Evolutionary conservation across 2,797 vertebrate genomes (phyloP), one percentile per base, ranked within the genome.

Genomic region (Philypnodon macrostomus): DNA sequence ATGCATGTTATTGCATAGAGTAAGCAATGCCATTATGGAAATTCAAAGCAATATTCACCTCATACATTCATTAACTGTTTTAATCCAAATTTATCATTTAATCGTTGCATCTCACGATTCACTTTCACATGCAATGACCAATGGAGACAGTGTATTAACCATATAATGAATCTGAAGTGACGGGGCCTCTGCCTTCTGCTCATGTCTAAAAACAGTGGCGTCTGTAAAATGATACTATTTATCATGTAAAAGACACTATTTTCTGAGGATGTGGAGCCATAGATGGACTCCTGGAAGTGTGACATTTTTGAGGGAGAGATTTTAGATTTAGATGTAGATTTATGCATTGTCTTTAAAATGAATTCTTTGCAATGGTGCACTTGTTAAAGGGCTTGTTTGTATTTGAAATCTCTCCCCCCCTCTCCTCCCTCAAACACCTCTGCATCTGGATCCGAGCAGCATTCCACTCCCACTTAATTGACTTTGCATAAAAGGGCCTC

Each of bases 331-430:
- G 58, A 86, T 88, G 83, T 65, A 86, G 85, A 88, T 87, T 86
- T 85, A 85, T 87, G 80, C 81, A 85, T 86, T 84, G 79, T 73
- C 68, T 88, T 79, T 76, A 81, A 85, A 84, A 86, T 77, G 69
- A 85, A 78, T 67, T 54, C 53, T 49, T 48, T 59, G 62, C 53
- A 49, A 68, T 44, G 60, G 54, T 31, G 45, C 34, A 21, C 63
- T 68, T 82, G 58, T 83, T 80, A 84, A 78, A 70, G 62, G 70
- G 50, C 70, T 71, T 70, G 61, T 77, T 75, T 75, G 74, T 69
- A 69, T 77, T 76, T 59, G 60, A 80, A 68, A 54, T 60, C 34
- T 60, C 15, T 19, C 23, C 29, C 15, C 3, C 40, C 5, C 36
- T 37, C 34, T 41, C 49, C 41, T 19, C 27, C 37, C 35, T 50